These are phyloP conservation scores for Acholoe squamosa DNA, from an alignment of 2,888 invertebrate genomes.

Conservation along the genomic window DNA sequence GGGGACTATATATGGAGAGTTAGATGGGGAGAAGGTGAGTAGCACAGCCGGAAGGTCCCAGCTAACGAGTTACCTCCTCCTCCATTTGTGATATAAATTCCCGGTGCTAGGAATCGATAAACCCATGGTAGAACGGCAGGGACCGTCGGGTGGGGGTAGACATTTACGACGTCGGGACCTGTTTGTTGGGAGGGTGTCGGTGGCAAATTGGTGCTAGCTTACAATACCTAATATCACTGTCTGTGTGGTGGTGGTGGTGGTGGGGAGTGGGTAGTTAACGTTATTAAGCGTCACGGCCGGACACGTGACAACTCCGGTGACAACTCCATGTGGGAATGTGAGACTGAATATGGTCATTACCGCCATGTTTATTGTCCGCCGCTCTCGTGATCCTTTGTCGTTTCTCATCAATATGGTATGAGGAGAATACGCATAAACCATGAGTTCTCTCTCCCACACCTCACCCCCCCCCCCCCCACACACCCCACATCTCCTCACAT, in stretches of 20 bases:
- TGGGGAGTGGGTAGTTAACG: constrained; percentile 1
- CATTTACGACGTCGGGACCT: constrained; percentile 23
- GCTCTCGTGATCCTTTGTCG: constrained; percentile 7
- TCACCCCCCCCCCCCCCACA: neutral
- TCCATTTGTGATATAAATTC: constrained; percentile 42
- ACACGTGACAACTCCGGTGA: neutral
- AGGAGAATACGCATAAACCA: neutral
- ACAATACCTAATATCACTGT: neutral
- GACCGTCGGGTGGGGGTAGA: neutral
- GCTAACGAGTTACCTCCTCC: constrained; percentile 15
- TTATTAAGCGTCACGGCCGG: neutral
- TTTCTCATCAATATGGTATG: neutral
- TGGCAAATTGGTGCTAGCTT: constrained; percentile 28
- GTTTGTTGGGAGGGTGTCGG: neutral
- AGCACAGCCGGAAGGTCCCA: neutral
- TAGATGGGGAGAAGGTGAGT: neutral
- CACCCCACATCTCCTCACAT: neutral
- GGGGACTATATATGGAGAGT: too few relatives aligned
- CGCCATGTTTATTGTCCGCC: constrained; percentile 23
- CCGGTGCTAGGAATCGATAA: constrained; percentile 7
- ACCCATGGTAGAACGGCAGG: neutral
- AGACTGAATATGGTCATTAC: constrained; percentile 1
- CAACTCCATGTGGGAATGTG: neutral
- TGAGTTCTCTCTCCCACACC: neutral
- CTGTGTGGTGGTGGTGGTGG: neutral